Evolutionary conservation across 2,888 invertebrate species (phyloP), one percentile per base, ranked within the genome.

Genomic region (Iphiclides podalirius): DNA sequence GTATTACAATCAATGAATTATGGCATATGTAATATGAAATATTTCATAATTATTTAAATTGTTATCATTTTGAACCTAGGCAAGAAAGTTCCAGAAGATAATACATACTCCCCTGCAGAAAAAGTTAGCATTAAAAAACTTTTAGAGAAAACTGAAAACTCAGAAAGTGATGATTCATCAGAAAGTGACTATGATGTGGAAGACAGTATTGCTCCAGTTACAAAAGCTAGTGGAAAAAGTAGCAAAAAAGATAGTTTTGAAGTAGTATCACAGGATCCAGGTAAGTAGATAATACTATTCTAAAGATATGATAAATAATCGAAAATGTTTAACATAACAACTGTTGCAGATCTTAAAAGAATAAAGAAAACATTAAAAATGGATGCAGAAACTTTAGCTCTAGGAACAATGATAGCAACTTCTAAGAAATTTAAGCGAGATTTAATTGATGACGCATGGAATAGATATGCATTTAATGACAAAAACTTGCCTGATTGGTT

Each of bases 401-500:
- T 99, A 26, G 99, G 98, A 1, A 94, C 97, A 0, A 90, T 98
- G 83, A 91, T 99, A 89, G 93, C 96, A 4, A 94, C 95, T 47
- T 98, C 98, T 28, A 94, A 94, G 75, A 99, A 98, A 83, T 91
- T 94, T 9, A 95, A 95, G 66, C 91, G 98, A 26, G 98, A 99
- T 72, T 84, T 99, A 7, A 89, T 94, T 7, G 98, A 99, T 72
- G 93, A 92, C 41, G 97, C 94, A 0, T 99, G 97, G 95, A 97
- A 98, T 80, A 92, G 97, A 62, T 98, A 96, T 73, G 93, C 95
- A 1, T 97, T 96, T 72, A 96, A 97, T 70, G 99, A 99, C 75
- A 93, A 93, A 1, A 91, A 95, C 72, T 88, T 99, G 39, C 99
- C 99, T 0, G 95, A 95, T 62, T 99, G 99, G 99, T 99, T 99